These are phyloP conservation scores for Neocrepidodera transversa DNA, from an alignment of 2,888 invertebrate genomes.

Conservation along the genomic window DNA sequence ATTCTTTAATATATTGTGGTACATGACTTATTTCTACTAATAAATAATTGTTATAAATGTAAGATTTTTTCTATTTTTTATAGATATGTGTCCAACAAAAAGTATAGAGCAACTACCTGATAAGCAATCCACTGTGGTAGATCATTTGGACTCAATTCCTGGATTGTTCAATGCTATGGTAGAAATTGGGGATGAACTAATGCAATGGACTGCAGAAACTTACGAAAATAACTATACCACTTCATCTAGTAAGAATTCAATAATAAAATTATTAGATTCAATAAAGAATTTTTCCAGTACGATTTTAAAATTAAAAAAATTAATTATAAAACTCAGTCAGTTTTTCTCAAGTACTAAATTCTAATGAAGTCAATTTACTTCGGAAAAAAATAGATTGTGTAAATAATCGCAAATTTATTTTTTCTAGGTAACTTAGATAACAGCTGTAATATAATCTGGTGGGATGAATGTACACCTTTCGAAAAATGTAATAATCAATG, in stretches of 20 bases:
- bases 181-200: conserved; percentile 75
- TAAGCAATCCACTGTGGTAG: conserved; percentile 85
- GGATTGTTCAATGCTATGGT: conserved; percentile 85
- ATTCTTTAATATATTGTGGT: too few relatives aligned
- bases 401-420: too few relatives aligned
- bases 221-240: conserved; percentile 1
- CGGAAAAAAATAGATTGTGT: too few relatives aligned
- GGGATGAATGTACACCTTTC: conserved; percentile 88
- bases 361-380: too few relatives aligned
- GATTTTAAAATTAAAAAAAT: too few relatives aligned
- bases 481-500: conserved; percentile 87
- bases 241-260: conserved; percentile 21
- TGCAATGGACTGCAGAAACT: conserved; percentile 68
- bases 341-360: too few relatives aligned
- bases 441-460: conserved; percentile 94
- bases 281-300: too few relatives aligned
- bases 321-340: too few relatives aligned
- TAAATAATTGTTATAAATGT: background rate
- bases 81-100: conserved; percentile 88
- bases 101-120: conserved; percentile 65
- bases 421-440: too few relatives aligned
- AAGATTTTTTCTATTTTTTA: conserved; percentile 35
- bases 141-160: conserved; percentile 81
- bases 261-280: too few relatives aligned
- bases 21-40: too few relatives aligned